A percentile compares a stretch with the other conserved stretches of the same genome.
These are phyloP conservation scores for Micromesistius poutassou DNA, from an alignment of 2,797 vertebrate genomes.

Conservation along the genomic window DNA sequence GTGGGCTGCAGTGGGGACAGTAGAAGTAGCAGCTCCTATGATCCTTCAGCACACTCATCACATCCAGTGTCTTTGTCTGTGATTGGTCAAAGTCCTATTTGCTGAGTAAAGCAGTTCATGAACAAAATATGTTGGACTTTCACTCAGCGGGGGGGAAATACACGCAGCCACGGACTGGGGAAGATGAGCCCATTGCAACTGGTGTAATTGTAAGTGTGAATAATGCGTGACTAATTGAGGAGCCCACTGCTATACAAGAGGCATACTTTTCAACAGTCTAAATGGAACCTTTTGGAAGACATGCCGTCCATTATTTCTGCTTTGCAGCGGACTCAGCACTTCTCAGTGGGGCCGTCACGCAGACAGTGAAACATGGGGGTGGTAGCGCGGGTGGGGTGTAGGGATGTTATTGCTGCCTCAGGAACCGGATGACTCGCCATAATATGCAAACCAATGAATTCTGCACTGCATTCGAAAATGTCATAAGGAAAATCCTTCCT, in stretches of 20 bases:
- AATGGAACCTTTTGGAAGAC: background rate
- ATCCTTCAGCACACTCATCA: background rate
- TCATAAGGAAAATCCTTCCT: conserved; percentile 1
- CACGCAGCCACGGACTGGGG: background rate
- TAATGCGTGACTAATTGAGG: background rate
- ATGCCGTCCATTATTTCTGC: background rate
- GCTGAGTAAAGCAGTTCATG: background rate
- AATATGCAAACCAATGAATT: background rate
- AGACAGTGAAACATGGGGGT: background rate
- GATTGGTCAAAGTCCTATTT: background rate
- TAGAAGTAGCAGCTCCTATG: background rate
- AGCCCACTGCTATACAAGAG: background rate
- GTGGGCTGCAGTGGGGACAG: background rate
- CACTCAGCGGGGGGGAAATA: background rate
- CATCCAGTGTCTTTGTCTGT: conserved; percentile 1
- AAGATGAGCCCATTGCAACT: background rate
- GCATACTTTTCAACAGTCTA: background rate
- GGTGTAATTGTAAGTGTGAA: background rate
- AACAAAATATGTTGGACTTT: background rate
- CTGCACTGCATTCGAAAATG: background rate
- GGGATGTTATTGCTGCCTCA: conserved; percentile 6
- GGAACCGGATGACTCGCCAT: conserved; percentile 2
- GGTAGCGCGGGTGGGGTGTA: background rate
- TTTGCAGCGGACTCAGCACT: background rate
- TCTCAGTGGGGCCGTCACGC: background rate